Evolutionary conservation across 2,113 vertebrate species (phyloP).

Genomic region (Phasianus colchicus): DNA sequence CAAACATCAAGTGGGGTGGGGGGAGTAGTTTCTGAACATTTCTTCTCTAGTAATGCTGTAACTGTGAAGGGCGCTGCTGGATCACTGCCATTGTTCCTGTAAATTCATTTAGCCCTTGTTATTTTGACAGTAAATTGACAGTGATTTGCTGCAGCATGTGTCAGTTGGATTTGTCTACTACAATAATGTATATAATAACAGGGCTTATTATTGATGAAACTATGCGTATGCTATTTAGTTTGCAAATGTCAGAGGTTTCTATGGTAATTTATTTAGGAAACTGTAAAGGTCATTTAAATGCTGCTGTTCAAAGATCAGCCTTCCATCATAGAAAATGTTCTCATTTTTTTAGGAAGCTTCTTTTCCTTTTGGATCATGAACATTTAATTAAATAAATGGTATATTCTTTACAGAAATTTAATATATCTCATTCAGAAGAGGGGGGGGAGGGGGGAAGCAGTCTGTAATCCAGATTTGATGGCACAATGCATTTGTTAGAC

Average conservation of each 20-base stretch:
- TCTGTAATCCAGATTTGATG: background rate
- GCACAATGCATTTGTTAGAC: background rate
- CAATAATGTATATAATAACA: slow-evolving; percentile 77
- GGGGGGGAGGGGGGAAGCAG: too few relatives aligned
- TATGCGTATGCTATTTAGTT: slow-evolving; percentile 75
- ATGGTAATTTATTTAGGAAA: slow-evolving; percentile 79
- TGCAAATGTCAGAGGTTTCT: slow-evolving; percentile 83
- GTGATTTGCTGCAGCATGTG: slow-evolving; percentile 69
- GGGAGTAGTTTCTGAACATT: slow-evolving; percentile 23
- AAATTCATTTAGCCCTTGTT: slow-evolving; percentile 75
- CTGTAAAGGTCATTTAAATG: slow-evolving; percentile 78
- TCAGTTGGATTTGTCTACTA: slow-evolving; percentile 77
- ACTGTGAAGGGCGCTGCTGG: slow-evolving; percentile 53
- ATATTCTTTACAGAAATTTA: slow-evolving; percentile 24
- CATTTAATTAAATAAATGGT: slow-evolving; percentile 36
- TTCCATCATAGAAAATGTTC: slow-evolving; percentile 46
- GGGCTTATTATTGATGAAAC: slow-evolving; percentile 79
- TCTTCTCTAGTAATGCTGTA: slow-evolving; percentile 16
- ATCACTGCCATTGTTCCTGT: slow-evolving; percentile 62
- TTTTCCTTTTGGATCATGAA: slow-evolving; percentile 42
- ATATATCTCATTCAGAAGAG: background rate
- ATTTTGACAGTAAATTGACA: slow-evolving; percentile 77
- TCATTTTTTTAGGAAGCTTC: slow-evolving; percentile 14
- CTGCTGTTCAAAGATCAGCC: slow-evolving; percentile 72
- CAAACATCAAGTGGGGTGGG: background rate